phyloP scores from a whole-genome alignment of 2,113 vertebrate genomes.

The Chlamydotis undulata region DNA sequence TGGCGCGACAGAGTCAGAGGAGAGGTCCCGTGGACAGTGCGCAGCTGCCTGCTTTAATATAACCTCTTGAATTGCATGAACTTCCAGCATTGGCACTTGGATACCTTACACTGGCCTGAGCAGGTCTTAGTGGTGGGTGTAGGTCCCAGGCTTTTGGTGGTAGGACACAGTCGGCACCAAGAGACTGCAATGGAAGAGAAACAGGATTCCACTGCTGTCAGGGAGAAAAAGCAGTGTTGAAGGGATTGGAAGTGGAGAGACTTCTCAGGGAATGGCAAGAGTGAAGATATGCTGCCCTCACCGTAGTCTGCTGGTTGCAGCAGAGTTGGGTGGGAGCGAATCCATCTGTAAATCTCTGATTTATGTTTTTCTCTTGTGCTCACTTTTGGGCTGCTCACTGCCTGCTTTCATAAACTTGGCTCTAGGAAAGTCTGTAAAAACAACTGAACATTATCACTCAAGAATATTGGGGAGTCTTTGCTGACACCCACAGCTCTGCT shows the following conservation, averaged over 20 bases:
- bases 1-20: background rate
- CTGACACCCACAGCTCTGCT: background rate
- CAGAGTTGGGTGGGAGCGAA: background rate
- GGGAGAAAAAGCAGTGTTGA: background rate
- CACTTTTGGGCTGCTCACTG: background rate
- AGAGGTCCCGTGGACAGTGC: background rate
- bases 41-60: background rate
- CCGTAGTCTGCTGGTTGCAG: background rate
- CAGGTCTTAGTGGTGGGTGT: background rate
- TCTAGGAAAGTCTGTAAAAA: background rate
- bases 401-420: background rate
- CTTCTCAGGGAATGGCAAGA: background rate
- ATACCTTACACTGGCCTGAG: background rate
- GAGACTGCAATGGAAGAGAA: background rate
- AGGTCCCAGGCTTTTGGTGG: background rate
- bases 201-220: background rate
- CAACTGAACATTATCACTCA: background rate
- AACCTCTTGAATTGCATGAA: background rate
- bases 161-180: background rate
- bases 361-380: background rate
- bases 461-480: background rate
- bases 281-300: background rate
- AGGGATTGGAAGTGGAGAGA: background rate
- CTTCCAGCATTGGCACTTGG: background rate
- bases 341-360: background rate